Evolutionary conservation across 53 echinoderm and acorn worm genomes (phyloP), one percentile per base, ranked within the genome.

Genomic region (Patiria pectinifera): DNA sequence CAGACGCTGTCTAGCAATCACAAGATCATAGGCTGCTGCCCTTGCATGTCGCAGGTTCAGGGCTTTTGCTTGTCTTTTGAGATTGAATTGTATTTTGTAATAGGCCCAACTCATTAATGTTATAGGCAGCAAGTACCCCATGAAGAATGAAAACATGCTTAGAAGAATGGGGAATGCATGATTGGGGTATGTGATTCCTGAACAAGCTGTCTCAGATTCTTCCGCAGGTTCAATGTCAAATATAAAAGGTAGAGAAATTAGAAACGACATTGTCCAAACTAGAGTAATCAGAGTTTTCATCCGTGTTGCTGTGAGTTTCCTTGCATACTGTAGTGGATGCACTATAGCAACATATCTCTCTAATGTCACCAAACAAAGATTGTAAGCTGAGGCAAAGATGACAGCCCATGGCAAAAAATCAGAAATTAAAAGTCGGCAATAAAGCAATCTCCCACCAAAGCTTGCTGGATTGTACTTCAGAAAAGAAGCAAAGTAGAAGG

Each of bases 271-370:
- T 11, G 19, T 21, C 79, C 89, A 89, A 10, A 79, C 79, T 45
- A 80, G 13, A 62, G 62, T n/a, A 80, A 89, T 66, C 46, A 89
- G 45, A 15, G 2, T 19, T n/a, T 13, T 58, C 21, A 89, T 62
- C 44, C 69, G 3, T 23, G 2, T 66, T 45, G 66, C 46, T 2
- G 89, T 79, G 22, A 89, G n/a, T n/a, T 71, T 46, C 47, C 80
- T 80, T 3, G 47, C 62, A 43, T 80, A 89, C 1, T 89, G 62
- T 2, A 89, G 80, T 35, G 89, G 89, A 59, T 89, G 80, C 44
- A 89, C 63, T 62, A 89, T 89, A 18, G 62, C 89, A 18, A 89
- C 63, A 19, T 89, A 89, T 19, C 89, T 78, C 25, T 89, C 89
- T 44, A 79, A 66, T 15, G 89, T 89, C 47, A 89, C 69, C 62